A percentile compares a stretch with the other conserved stretches of the same genome.
Conservation (phyloP, 2,113 vertebrate genomes). For the Lasiurus borealis region DNA sequence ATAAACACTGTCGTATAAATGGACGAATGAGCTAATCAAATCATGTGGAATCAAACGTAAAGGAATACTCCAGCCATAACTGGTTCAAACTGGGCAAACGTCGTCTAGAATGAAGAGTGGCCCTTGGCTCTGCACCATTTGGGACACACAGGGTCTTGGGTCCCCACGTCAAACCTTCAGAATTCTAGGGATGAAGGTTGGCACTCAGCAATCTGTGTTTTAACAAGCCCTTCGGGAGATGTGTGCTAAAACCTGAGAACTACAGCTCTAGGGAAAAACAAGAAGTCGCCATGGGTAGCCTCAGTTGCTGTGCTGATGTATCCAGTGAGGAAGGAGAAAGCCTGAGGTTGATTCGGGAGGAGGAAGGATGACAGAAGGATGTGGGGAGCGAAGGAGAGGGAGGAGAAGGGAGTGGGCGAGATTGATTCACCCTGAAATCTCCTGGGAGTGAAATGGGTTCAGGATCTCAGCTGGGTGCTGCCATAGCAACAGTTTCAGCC, state of each 20-base stretch:
- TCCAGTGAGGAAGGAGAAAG: slow-evolving; percentile 31
- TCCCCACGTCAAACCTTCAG: too few species aligned
- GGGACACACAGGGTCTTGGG: too few species aligned
- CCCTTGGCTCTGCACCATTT: too few species aligned
- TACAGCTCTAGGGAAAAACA: background rate
- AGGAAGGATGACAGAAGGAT: slow-evolving; percentile 62
- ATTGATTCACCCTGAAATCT: slow-evolving; percentile 58
- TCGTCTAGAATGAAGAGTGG: too few species aligned
- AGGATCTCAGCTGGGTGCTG: slow-evolving; percentile 41
- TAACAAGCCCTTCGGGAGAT: background rate
- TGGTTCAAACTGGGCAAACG: too few species aligned
- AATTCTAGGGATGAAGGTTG: too few species aligned
- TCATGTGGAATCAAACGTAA: too few species aligned
- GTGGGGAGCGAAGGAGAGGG: background rate
- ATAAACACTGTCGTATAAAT: too few species aligned
- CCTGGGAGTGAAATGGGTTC: slow-evolving; percentile 56
- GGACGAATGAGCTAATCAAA: too few species aligned
- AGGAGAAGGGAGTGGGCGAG: slow-evolving; percentile 61
- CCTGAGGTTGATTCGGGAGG: slow-evolving; percentile 40
- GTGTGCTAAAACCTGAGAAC: background rate
- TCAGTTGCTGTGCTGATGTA: background rate
- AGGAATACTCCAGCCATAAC: too few species aligned
- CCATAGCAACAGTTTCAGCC: slow-evolving; percentile 49
- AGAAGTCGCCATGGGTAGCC: background rate
- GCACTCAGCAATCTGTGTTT: background rate